A percentile compares a stretch with the other conserved stretches of the same genome.
Evolutionary conservation across 2,113 vertebrate genomes (phyloP).

Genomic region (Nycticryphes semicollaris): DNA sequence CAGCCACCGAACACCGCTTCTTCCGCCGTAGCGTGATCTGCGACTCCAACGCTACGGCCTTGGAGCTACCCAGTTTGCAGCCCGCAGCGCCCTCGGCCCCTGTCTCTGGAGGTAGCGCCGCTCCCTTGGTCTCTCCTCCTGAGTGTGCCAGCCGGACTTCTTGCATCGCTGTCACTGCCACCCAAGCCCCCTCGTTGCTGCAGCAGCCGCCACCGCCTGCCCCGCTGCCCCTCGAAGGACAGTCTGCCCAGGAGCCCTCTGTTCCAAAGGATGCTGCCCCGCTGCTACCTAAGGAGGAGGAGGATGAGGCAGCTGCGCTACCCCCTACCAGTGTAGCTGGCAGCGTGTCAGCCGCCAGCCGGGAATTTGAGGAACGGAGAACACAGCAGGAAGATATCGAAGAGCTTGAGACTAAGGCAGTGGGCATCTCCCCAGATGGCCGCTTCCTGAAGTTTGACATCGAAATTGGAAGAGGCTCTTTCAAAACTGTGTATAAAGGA

Average conservation of each 20-base stretch:
- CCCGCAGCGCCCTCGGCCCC: conserved; percentile 72
- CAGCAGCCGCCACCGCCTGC: neutral
- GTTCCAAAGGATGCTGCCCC: conserved; percentile 45
- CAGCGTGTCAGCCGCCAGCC: conserved; percentile 69
- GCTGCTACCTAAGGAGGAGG: conserved; percentile 35
- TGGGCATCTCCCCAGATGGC: conserved; percentile 93
- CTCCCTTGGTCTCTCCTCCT: conserved; percentile 44
- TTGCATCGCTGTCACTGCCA: neutral
- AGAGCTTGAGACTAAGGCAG: conserved; percentile 96
- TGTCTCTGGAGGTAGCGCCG: conserved; percentile 27
- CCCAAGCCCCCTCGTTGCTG: conserved; percentile 9
- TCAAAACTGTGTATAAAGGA: conserved; percentile 98
- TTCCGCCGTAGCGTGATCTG: conserved; percentile 97
- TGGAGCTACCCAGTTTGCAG: conserved; percentile 92
- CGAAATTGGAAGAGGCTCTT: conserved; percentile 95
- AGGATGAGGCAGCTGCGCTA: neutral
- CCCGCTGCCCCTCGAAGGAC: conserved; percentile 17
- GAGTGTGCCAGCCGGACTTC: conserved; percentile 2
- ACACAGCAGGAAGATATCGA: conserved; percentile 91
- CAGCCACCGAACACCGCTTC: conserved; percentile 89
- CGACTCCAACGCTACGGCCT: conserved; percentile 92
- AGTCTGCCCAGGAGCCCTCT: conserved; percentile 7
- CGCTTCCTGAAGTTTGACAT: conserved; percentile 98
- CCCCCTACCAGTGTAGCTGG: conserved; percentile 58
- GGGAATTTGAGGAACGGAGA: conserved; percentile 80